Evolutionary conservation across 2,797 vertebrate genomes (phyloP), one percentile per base, ranked within the genome.

Genomic region (Acridotheres tristis): DNA sequence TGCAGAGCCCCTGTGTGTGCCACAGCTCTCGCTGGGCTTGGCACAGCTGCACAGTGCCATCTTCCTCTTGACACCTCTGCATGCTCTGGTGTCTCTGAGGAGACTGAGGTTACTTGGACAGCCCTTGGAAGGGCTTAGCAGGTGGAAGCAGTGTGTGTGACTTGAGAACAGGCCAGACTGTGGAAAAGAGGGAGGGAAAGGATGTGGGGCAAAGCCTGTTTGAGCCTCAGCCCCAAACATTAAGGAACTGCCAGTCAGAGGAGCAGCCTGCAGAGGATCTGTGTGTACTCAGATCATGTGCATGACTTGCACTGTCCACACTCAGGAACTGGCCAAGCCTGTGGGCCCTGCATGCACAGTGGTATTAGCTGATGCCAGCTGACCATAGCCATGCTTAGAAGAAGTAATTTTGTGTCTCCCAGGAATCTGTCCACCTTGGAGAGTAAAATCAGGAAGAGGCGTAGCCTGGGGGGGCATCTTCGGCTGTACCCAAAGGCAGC

Each of bases 201-300:
- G 25, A 61, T 43, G 6, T 48, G 27, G 11, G 26, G 17, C 38
- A 74, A 84, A 90, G 50, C 43, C 27, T 55, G 11, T 66, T 58
- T 76, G 34, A 69, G n/a, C 19, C 59, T 67, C 34, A 74, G 14
- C 21, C 17, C 29, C n/a, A 63, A 34, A 9, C 10, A 13, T 42
- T 34, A 48, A 18, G n/a, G 57, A 50, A 40, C n/a, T 66, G 8
- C 57, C 40, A 16, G 36, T 34, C 1, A 4, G 65, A 75, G 53
- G 38, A 80, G 45, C 29, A 76, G 53, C 53, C 67, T 85, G 51
- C 14, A 30, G 45, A 63, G 16, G 38, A 69, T 27, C 54, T 54
- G 0, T 10, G 34, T 32, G 2, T 42, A 11, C 4, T 0, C 11
- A 20, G 45, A 18, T 51, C 11, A 1, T 5, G 16, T 58, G 8